Evolutionary conservation across 2,888 invertebrate genomes (phyloP).

Genomic region (Thyatira batis): DNA sequence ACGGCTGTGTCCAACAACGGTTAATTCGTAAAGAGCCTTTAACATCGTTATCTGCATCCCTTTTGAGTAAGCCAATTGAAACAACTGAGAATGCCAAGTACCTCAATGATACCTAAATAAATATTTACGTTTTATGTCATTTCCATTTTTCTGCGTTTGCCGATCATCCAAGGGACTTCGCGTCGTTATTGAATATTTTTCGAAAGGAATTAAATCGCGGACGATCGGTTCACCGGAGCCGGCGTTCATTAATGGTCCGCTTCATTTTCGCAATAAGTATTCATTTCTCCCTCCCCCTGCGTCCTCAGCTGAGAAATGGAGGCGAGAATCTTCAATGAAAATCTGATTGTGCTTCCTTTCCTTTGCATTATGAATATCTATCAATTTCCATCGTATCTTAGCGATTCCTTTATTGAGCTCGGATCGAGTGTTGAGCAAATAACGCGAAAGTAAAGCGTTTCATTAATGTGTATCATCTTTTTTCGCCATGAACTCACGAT

Average conservation of each 20-base stretch:
- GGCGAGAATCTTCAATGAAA: conserved; percentile 63
- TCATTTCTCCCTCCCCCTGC: conserved; percentile 61
- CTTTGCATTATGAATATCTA: conserved; percentile 76
- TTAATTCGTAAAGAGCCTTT: too few species aligned
- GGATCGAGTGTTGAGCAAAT: conserved; percentile 59
- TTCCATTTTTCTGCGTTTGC: conserved; percentile 61
- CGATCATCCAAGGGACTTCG: conserved; percentile 52
- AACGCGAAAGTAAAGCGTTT: conserved; percentile 48
- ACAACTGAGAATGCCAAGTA: neutral
- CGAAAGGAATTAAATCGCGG: conserved; percentile 71
- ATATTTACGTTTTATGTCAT: conserved; percentile 17
- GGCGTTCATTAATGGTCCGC: conserved; percentile 69
- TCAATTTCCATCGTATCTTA: conserved; percentile 57
- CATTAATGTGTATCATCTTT: conserved; percentile 54
- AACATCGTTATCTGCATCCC: too few species aligned
- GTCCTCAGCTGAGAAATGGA: conserved; percentile 24
- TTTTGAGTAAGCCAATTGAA: too few species aligned
- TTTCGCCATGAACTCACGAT: conserved; percentile 33
- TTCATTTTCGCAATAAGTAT: conserved; percentile 80
- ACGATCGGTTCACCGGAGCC: conserved; percentile 60
- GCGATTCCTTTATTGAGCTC: conserved; percentile 60
- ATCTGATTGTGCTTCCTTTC: conserved; percentile 74
- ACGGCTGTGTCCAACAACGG: too few species aligned
- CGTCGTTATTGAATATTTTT: conserved; percentile 76
- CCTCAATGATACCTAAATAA: too few species aligned